phyloP scores from a whole-genome alignment of 2,797 vertebrate species.

The Darevskia nairensis region DNA sequence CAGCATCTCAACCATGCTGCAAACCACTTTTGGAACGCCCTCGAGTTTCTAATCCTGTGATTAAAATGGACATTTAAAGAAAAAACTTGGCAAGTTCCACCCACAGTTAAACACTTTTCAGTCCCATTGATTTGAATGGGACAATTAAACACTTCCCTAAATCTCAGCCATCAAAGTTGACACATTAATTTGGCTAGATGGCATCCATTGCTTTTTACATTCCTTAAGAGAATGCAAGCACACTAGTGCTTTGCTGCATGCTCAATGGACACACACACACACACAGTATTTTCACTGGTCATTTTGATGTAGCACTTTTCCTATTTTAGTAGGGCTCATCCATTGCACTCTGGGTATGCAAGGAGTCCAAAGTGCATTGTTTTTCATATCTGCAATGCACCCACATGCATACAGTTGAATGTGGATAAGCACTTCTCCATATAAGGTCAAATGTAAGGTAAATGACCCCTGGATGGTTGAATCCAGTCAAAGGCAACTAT shows the following conservation, averaged over 20 bases:
- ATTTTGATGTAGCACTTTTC: too few species aligned
- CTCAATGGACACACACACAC: background rate
- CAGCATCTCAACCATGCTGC: too few species aligned
- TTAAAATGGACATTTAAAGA: constrained; percentile 3
- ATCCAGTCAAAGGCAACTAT: too few species aligned
- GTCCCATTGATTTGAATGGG: background rate
- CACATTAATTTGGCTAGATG: background rate
- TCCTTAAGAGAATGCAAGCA: background rate
- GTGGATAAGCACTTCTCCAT: background rate
- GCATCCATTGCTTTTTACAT: background rate
- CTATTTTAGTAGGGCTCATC: too few species aligned
- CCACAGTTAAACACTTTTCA: background rate
- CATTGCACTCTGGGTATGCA: too few species aligned
- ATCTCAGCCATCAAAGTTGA: background rate
- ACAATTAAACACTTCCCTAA: background rate
- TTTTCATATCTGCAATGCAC: background rate
- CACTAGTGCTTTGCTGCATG: background rate
- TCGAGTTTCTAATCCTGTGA: constrained; percentile 16
- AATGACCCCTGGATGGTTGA: too few species aligned
- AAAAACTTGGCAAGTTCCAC: background rate
- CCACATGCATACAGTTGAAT: too few species aligned
- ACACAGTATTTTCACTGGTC: too few species aligned
- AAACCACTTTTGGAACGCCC: too few species aligned
- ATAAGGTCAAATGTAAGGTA: too few species aligned
- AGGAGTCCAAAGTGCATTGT: background rate